phyloP scores from a whole-genome alignment of 1,140 invertebrate species.

The Drosophila auraria region DNA sequence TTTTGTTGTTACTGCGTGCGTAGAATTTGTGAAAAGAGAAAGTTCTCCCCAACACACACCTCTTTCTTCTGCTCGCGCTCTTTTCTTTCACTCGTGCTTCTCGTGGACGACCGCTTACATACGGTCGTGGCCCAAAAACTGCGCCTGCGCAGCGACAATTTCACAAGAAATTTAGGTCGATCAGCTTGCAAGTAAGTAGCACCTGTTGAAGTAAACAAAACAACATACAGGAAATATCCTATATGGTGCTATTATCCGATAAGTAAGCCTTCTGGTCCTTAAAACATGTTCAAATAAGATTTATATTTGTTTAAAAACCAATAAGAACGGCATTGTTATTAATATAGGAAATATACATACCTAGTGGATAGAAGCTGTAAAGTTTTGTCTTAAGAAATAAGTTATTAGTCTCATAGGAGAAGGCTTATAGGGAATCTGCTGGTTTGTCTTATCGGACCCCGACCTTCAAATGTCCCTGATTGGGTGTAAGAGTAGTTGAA shows the following conservation, averaged over 20 bases:
- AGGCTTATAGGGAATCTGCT: no score
- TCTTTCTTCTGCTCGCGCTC: constrained; percentile 3
- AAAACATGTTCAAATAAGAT: neutral
- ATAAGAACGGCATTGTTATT: no score
- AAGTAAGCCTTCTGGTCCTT: fast-evolving
- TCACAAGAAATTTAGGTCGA: constrained; percentile 43
- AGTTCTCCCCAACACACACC: constrained; percentile 49
- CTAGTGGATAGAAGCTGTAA: no score
- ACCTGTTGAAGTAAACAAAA: constrained; percentile 1
- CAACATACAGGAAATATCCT: neutral
- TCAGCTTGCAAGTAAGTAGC: constrained; percentile 5
- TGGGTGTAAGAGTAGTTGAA: no score
- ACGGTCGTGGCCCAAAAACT: constrained; percentile 30
- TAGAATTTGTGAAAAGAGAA: constrained; percentile 83
- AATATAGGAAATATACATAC: no score
- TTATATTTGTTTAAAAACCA: neutral
- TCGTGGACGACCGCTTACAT: neutral
- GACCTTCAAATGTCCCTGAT: no score
- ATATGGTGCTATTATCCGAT: neutral
- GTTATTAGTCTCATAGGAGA: no score
- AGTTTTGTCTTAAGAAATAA: no score
- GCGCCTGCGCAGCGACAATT: constrained; percentile 55
- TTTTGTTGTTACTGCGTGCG: constrained; percentile 58
- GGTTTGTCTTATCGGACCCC: no score
- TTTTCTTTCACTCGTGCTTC: constrained; percentile 1